Percentiles rank a stretch among this genome's conserved stretches.
Conservation (phyloP, 1,140 invertebrate genomes). For the Plodia interpunctella region DNA sequence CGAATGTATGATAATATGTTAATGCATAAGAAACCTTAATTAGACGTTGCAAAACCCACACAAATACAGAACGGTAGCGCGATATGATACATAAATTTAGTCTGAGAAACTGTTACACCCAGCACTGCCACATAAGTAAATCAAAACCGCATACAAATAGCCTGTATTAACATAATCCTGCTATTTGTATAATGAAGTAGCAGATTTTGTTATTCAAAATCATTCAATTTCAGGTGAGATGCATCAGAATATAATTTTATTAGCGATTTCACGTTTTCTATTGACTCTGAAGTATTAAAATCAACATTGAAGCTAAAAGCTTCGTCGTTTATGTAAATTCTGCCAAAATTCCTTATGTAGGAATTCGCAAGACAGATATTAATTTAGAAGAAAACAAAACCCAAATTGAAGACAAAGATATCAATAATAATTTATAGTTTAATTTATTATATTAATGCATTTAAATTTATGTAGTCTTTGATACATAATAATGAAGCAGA, state of each 20-base stretch:
- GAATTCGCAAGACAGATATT: not conserved
- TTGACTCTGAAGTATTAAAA: slow-evolving; percentile 26
- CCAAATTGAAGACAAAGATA: not conserved
- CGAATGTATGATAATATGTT: slow-evolving; percentile 46
- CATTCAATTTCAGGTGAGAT: slow-evolving; percentile 35
- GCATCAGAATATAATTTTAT: slow-evolving; percentile 41
- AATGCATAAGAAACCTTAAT: slow-evolving; percentile 34
- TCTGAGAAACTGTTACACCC: slow-evolving; percentile 47
- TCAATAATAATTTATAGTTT: not conserved
- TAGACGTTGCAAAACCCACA: slow-evolving; percentile 49
- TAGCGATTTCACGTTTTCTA: slow-evolving; percentile 25
- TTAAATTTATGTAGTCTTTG: slow-evolving; percentile 3
- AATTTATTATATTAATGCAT: no score
- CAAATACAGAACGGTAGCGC: slow-evolving; percentile 56
- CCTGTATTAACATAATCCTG: slow-evolving; percentile 64
- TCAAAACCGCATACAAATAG: slow-evolving; percentile 63
- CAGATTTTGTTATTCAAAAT: slow-evolving; percentile 43
- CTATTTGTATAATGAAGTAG: slow-evolving; percentile 67
- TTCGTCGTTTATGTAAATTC: slow-evolving; percentile 24
- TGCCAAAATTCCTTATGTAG: not conserved
- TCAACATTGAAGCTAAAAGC: slow-evolving; percentile 30
- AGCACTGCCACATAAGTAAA: slow-evolving; percentile 49
- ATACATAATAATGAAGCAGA: no score
- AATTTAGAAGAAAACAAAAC: not conserved
- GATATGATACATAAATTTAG: slow-evolving; percentile 61